Conservation (phyloP, 92 coral and sea anemone species). For the Epizoanthus ramosus region DNA sequence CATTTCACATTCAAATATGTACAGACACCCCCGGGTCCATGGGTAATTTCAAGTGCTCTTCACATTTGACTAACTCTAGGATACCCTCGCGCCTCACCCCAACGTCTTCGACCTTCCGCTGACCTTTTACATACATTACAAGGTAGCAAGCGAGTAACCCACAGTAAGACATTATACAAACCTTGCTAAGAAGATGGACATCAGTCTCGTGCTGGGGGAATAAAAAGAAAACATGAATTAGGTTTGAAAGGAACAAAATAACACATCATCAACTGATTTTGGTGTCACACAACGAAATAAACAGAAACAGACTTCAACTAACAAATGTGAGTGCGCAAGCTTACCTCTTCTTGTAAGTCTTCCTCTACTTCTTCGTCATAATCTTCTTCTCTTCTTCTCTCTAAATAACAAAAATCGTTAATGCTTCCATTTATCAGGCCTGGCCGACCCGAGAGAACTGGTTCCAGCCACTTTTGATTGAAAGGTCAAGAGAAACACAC, state of each 20-base stretch:
- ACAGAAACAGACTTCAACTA: neutral
- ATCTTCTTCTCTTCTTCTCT: conserved; percentile 97
- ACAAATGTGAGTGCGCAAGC: neutral
- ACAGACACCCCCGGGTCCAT: too few species aligned
- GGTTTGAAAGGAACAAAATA: neutral
- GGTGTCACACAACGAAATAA: neutral
- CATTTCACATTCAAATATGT: too few species aligned
- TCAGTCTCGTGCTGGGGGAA: conserved; percentile 87
- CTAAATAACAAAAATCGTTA: conserved; percentile 46
- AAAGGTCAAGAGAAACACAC: too few species aligned
- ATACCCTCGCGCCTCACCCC: too few species aligned
- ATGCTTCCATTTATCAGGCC: neutral
- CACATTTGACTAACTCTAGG: too few species aligned
- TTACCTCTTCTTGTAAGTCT: conserved; percentile 96
- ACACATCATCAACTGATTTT: too few species aligned
- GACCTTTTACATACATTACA: too few species aligned
- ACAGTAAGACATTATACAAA: conserved; percentile 32
- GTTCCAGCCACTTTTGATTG: too few species aligned
- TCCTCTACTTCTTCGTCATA: conserved; percentile 99
- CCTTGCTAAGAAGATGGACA: conserved; percentile 95
- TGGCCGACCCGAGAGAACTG: too few species aligned
- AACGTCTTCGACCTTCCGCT: too few species aligned
- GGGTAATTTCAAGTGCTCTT: too few species aligned
- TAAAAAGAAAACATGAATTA: neutral
- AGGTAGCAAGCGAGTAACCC: too few species aligned